These are phyloP conservation scores for Myotis planiceps DNA, from an alignment of 2,797 vertebrate genomes.

Conservation along the genomic window DNA sequence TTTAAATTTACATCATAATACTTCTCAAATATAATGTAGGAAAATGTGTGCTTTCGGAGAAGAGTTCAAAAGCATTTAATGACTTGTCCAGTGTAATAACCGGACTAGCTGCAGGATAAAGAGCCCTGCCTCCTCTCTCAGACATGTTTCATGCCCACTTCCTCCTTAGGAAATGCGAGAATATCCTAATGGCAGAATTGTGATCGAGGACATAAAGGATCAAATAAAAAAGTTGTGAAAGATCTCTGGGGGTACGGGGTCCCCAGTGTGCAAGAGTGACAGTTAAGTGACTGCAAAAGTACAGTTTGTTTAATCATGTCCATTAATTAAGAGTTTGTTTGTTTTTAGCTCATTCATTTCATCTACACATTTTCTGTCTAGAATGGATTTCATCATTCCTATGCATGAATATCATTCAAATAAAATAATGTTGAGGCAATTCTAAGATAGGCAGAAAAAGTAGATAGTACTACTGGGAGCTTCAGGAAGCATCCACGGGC, in stretches of 20 bases:
- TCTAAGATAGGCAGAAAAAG: not conserved
- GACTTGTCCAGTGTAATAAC: not conserved
- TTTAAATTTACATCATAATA: conserved; percentile 27
- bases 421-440: not conserved
- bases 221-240: not conserved
- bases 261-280: not conserved
- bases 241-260: not conserved
- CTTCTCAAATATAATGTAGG: not conserved
- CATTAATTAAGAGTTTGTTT: not conserved
- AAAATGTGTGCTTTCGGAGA: conserved; percentile 27
- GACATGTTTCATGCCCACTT: not conserved
- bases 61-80: not conserved
- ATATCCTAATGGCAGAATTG: not conserved
- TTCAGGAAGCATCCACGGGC: not conserved
- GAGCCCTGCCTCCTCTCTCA: not conserved
- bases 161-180: not conserved
- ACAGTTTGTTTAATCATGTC: not conserved
- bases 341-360: not conserved
- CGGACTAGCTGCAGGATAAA: not conserved
- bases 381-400: not conserved
- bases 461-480: not conserved
- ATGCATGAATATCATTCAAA: not conserved
- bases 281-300: not conserved
- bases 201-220: not conserved
- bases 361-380: not conserved